A percentile compares a stretch with the other conserved stretches of the same genome.
Conservation (phyloP, 1,140 invertebrate species). For the Plutomurus gul region DNA sequence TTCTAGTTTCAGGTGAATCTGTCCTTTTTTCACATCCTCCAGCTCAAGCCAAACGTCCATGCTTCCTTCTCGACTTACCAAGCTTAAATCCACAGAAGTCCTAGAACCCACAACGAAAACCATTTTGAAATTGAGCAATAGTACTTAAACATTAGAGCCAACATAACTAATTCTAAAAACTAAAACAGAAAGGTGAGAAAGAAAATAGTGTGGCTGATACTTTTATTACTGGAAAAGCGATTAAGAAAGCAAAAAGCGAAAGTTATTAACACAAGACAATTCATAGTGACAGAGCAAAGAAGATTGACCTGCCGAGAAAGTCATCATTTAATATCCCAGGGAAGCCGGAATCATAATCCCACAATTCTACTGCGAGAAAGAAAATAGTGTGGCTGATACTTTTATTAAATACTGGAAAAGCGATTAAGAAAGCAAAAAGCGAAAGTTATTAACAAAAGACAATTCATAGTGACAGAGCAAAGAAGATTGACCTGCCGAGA, state of each 20-base stretch:
- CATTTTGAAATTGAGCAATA: background rate
- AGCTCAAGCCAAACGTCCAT: constrained; percentile 78
- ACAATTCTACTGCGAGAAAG: constrained; percentile 55
- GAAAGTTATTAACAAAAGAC: background rate
- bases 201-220: background rate
- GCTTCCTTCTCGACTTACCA: constrained; percentile 53
- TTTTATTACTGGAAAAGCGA: constrained; percentile 8
- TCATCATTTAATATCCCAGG: constrained; percentile 78
- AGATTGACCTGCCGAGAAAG: constrained; percentile 73
- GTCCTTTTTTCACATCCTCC: constrained; percentile 90
- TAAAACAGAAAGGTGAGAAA: too few relatives aligned
- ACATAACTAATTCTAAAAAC: too few relatives aligned
- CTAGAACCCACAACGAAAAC: background rate
- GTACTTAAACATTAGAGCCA: background rate
- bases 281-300: background rate
- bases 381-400: constrained; percentile 3
- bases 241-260: constrained; percentile 5
- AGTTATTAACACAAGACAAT: background rate
- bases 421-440: background rate
- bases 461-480: background rate
- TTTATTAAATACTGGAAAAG: constrained; percentile 3
- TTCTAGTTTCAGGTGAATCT: constrained; percentile 81
- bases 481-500: constrained; percentile 71
- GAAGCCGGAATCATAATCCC: constrained; percentile 83
- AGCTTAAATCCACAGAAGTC: constrained; percentile 51